phyloP scores from a whole-genome alignment of 2,113 vertebrate genomes.

The Equus przewalskii region DNA sequence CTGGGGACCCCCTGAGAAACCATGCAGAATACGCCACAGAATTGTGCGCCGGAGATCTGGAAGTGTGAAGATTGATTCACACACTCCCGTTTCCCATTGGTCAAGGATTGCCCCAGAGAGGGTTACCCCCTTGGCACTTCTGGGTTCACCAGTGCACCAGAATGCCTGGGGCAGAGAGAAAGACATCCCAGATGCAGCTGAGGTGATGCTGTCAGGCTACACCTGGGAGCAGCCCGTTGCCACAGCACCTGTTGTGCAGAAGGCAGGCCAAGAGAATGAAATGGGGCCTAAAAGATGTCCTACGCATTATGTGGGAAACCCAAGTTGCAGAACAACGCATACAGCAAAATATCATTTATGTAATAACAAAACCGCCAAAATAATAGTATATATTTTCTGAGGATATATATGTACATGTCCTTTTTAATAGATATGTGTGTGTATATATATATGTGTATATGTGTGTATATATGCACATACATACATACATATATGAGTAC shows the following conservation, averaged over 20 bases:
- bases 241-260: constrained; percentile 34
- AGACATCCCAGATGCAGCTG: neutral
- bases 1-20: neutral
- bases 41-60: neutral
- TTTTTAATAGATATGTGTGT: neutral
- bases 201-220: neutral
- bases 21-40: neutral
- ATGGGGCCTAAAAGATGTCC: neutral
- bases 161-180: neutral
- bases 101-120: neutral
- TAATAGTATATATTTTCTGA: neutral
- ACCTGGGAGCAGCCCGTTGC: neutral
- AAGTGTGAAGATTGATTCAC: neutral
- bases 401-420: too few relatives aligned
- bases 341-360: neutral
- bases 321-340: neutral
- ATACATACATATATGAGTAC: neutral
- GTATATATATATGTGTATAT: neutral
- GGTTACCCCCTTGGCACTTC: neutral
- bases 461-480: neutral
- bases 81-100: neutral
- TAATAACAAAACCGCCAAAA: neutral
- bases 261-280: neutral
- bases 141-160: neutral
- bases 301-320: neutral